These are phyloP conservation scores for Mormyrops attenuatus DNA, from an alignment of 2,797 vertebrate genomes.

Conservation along the genomic window DNA sequence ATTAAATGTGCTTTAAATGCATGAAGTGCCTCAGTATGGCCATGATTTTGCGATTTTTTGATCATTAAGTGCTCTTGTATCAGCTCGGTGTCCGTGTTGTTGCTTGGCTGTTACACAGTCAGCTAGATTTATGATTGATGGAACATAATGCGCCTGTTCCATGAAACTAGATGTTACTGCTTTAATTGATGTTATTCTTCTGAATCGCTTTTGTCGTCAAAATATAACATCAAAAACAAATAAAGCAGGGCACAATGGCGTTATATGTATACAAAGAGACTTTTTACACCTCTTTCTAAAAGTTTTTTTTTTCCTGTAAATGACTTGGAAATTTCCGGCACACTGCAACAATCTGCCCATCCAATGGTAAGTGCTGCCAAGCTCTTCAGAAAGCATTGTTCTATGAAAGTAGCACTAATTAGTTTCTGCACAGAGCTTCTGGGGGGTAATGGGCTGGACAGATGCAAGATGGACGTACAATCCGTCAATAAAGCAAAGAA, in stretches of 20 bases:
- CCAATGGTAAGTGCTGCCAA: neutral
- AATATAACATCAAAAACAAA: neutral
- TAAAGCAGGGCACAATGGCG: neutral
- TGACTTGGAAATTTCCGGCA: constrained; percentile 4
- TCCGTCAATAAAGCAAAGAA: neutral
- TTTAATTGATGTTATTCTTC: neutral
- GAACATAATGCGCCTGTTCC: too few species aligned
- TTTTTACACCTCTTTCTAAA: neutral
- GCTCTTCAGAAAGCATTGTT: constrained; percentile 4
- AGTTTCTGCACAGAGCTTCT: neutral
- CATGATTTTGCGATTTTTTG: constrained; percentile 35
- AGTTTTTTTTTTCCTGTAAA: neutral
- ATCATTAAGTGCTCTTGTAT: neutral
- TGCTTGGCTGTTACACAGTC: neutral
- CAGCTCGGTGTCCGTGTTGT: neutral
- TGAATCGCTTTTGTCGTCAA: neutral
- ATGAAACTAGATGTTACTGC: neutral
- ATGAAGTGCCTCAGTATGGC: constrained; percentile 46
- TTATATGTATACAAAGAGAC: neutral
- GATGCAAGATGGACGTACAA: neutral
- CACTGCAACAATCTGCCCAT: neutral
- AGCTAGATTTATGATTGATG: neutral
- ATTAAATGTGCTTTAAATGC: constrained; percentile 63
- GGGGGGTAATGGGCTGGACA: neutral
- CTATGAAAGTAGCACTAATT: constrained; percentile 11